These are phyloP conservation scores for Acanthosepion esculentum DNA, from an alignment of 2,888 invertebrate species.

Conservation along the genomic window DNA sequence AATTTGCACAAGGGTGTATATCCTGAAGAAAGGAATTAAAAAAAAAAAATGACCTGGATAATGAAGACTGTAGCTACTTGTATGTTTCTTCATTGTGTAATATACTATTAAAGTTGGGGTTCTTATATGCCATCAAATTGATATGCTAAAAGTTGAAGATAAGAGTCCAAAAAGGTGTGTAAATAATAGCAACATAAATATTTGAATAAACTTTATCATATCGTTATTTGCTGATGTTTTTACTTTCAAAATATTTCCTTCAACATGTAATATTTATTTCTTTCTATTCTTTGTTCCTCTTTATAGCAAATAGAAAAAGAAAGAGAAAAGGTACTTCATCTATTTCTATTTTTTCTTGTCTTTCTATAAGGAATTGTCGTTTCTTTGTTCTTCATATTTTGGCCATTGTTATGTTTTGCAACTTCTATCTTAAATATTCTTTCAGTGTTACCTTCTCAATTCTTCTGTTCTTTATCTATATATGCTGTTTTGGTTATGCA, in stretches of 20 bases:
- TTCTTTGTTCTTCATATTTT: neutral
- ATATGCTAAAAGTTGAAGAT: too few relatives aligned
- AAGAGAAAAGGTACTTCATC: neutral
- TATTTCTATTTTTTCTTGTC: neutral
- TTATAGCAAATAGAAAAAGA: neutral
- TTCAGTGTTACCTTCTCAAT: neutral
- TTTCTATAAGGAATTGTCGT: neutral
- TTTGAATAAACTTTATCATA: neutral
- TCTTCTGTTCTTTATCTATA: neutral
- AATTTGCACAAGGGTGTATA: too few relatives aligned
- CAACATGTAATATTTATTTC: too few relatives aligned
- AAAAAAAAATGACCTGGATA: too few relatives aligned
- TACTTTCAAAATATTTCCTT: neutral
- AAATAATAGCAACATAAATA: neutral
- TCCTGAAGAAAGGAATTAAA: too few relatives aligned
- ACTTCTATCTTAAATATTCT: too few relatives aligned
- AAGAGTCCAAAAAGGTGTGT: too few relatives aligned
- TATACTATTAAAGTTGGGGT: too few relatives aligned
- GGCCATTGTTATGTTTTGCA: too few relatives aligned
- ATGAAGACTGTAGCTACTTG: too few relatives aligned
- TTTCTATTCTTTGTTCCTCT: neutral
- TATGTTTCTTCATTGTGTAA: too few relatives aligned
- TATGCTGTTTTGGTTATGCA: neutral
- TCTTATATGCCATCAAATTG: too few relatives aligned
- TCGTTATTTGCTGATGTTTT: neutral